phyloP scores from a whole-genome alignment of 2,888 invertebrate species.

The Platycheirus albimanus region DNA sequence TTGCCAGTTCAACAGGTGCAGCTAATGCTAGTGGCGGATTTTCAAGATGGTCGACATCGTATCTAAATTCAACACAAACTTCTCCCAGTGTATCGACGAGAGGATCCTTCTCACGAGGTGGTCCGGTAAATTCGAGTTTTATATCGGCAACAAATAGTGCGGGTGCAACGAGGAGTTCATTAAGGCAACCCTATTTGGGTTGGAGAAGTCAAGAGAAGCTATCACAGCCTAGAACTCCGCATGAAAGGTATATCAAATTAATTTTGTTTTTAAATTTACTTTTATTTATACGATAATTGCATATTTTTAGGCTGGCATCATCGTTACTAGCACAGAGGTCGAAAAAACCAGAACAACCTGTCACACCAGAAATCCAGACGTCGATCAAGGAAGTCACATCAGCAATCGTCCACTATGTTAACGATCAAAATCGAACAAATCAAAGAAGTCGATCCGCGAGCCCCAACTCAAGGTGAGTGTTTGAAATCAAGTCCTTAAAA shows the following conservation, averaged over 20 bases:
- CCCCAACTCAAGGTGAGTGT: slow-evolving; percentile 82
- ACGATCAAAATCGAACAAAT: slow-evolving; percentile 85
- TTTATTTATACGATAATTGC: not conserved
- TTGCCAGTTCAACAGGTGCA: slow-evolving; percentile 44
- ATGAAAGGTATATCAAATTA: slow-evolving; percentile 86
- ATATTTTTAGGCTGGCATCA: slow-evolving; percentile 85
- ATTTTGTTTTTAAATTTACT: not conserved
- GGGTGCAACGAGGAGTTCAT: slow-evolving; percentile 85
- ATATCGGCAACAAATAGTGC: slow-evolving; percentile 87
- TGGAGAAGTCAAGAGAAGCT: slow-evolving; percentile 95
- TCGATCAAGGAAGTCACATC: slow-evolving; percentile 96
- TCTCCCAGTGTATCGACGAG: slow-evolving; percentile 89
- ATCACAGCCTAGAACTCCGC: slow-evolving; percentile 91
- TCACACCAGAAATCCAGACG: slow-evolving; percentile 88
- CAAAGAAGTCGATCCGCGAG: slow-evolving; percentile 83
- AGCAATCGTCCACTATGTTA: slow-evolving; percentile 95
- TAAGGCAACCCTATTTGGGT: slow-evolving; percentile 94
- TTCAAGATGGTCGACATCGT: slow-evolving; percentile 88
- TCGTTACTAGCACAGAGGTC: slow-evolving; percentile 85
- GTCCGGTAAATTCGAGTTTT: slow-evolving; percentile 82
- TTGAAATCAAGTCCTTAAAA: not conserved
- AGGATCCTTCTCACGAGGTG: slow-evolving; percentile 87
- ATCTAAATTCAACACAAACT: slow-evolving; percentile 89
- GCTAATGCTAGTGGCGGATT: slow-evolving; percentile 77
- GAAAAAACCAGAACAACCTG: slow-evolving; percentile 78